phyloP scores from a whole-genome alignment of 2,113 vertebrate species.

The Rhea americana region DNA sequence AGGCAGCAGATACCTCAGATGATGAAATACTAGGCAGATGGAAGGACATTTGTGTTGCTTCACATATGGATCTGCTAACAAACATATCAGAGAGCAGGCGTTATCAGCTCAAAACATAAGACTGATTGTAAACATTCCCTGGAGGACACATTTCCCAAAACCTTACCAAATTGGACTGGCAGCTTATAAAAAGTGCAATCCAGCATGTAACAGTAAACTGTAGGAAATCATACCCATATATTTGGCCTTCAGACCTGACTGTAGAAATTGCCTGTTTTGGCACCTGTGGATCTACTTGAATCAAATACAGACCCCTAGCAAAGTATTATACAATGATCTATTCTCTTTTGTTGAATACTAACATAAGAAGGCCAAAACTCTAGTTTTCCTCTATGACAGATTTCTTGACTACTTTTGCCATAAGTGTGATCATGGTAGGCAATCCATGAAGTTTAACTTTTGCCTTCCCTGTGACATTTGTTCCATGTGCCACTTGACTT shows the following conservation, averaged over 20 bases:
- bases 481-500: background rate
- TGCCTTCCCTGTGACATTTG: background rate
- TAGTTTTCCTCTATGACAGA: background rate
- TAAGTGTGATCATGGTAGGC: accelerated
- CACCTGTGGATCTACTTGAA: constrained; percentile 51
- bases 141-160: constrained; percentile 54
- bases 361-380: background rate
- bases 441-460: background rate
- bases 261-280: constrained; percentile 61
- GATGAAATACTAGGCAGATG: background rate
- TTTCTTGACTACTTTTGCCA: background rate
- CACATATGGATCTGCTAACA: constrained; percentile 58
- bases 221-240: constrained; percentile 67
- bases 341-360: background rate
- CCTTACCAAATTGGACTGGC: constrained; percentile 65
- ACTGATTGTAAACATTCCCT: constrained; percentile 47
- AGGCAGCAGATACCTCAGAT: background rate
- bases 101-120: constrained; percentile 30
- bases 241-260: constrained; percentile 54
- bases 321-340: constrained; percentile 8
- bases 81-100: constrained; percentile 18
- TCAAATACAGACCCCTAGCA: constrained; percentile 46
- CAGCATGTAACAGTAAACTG: constrained; percentile 65
- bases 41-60: background rate
- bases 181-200: constrained; percentile 55